Conservation (phyloP, 2,113 vertebrate species). For the Phalacrocorax carbo region DNA sequence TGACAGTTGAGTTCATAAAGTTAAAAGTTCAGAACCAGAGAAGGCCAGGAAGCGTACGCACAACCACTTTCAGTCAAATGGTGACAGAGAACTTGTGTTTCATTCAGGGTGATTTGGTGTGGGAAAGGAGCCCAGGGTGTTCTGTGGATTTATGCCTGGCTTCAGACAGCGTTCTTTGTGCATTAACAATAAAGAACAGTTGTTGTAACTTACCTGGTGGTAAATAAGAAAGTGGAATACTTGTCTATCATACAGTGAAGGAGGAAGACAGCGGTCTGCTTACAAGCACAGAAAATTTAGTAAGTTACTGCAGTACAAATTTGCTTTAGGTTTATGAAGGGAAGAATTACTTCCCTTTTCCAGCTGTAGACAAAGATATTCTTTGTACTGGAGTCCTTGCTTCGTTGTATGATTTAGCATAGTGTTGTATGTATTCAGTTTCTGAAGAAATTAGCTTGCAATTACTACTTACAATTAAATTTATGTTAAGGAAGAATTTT, state of each 20-base stretch:
- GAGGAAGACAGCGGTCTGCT: not conserved
- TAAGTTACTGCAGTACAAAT: not conserved
- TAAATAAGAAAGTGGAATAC: not conserved
- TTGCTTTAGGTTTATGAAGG: not conserved
- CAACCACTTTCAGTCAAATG: not conserved
- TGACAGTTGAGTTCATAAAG: not conserved
- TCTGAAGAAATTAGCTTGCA: not conserved
- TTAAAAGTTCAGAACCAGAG: not conserved
- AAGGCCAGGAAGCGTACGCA: not conserved
- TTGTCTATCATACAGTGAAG: not conserved
- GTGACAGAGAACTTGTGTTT: not conserved
- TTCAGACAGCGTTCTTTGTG: not conserved
- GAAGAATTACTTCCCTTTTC: not conserved
- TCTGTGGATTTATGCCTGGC: not conserved
- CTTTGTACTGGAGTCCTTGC: not conserved
- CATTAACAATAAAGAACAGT: not conserved
- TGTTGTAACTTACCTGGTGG: not conserved
- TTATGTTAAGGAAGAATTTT: not conserved
- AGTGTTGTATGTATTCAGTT: not conserved
- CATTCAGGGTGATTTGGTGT: not conserved
- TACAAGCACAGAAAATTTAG: not conserved
- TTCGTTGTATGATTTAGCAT: not conserved
- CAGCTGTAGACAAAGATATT: not conserved
- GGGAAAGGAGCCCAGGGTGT: not conserved
- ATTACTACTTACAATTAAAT: not conserved